phyloP scores from a whole-genome alignment of 2,888 invertebrate species.

The Chironomus riparius region DNA sequence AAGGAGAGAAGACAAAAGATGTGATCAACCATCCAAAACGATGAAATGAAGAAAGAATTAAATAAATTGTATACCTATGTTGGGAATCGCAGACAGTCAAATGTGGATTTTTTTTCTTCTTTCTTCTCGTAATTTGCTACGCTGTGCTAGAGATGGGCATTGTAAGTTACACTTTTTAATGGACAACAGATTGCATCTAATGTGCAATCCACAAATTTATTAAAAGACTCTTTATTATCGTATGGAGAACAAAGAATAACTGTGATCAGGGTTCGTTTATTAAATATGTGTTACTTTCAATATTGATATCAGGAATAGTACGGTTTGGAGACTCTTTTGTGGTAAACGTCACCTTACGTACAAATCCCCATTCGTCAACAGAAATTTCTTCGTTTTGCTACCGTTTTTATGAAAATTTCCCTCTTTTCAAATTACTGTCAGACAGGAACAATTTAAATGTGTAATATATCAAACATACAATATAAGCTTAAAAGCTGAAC shows the following conservation, averaged over 20 bases:
- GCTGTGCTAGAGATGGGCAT: neutral
- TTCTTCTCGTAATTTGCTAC: neutral
- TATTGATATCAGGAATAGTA: no score
- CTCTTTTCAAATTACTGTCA: no score
- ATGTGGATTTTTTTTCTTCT: neutral
- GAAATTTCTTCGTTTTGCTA: no score
- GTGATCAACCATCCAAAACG: constrained; percentile 12
- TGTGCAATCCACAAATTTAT: neutral
- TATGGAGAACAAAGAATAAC: neutral
- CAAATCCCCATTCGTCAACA: no score
- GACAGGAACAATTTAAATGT: no score
- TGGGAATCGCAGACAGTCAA: neutral
- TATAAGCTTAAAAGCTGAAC: no score
- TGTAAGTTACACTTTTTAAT: neutral
- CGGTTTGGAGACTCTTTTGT: no score
- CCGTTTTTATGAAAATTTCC: no score
- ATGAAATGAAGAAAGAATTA: neutral
- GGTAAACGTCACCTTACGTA: no score
- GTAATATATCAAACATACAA: no score
- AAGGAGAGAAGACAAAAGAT: neutral
- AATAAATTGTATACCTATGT: neutral
- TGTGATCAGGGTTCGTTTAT: neutral
- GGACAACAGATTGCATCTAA: neutral
- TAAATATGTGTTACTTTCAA: no score
- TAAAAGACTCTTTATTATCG: neutral